Percentiles rank a stretch among this genome's conserved stretches.
These are phyloP conservation scores for Anhinga rufa DNA, from an alignment of 2,113 vertebrate genomes.

Conservation along the genomic window DNA sequence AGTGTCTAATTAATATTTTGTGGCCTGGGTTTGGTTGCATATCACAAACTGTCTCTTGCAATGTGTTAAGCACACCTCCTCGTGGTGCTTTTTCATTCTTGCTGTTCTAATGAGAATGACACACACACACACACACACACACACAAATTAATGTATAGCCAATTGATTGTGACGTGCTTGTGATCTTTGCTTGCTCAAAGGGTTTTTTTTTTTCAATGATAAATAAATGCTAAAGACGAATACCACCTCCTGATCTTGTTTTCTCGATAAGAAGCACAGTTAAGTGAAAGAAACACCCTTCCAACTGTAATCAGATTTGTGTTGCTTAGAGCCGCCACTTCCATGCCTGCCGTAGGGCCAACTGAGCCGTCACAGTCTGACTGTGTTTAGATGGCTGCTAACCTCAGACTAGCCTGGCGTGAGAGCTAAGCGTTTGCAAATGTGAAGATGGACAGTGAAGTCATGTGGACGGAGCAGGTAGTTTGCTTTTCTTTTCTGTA, in stretches of 20 bases:
- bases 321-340: neutral
- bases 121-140: neutral
- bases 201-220: slow-evolving; percentile 68
- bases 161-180: slow-evolving; percentile 91
- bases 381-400: slow-evolving; percentile 38
- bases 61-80: slow-evolving; percentile 70
- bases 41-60: slow-evolving; percentile 75
- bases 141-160: slow-evolving; percentile 78
- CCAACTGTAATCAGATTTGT: neutral
- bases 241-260: slow-evolving; percentile 72
- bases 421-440: slow-evolving; percentile 33
- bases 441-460: slow-evolving; percentile 50
- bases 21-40: slow-evolving; percentile 83
- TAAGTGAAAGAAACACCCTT: neutral
- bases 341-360: neutral
- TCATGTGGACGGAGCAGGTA: slow-evolving; percentile 28
- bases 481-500: neutral
- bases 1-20: slow-evolving; percentile 82
- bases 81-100: slow-evolving; percentile 80
- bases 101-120: slow-evolving; percentile 75
- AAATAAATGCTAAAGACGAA: slow-evolving; percentile 93
- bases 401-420: slow-evolving; percentile 32
- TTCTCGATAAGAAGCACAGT: slow-evolving; percentile 66
- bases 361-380: neutral
- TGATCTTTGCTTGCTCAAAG: slow-evolving; percentile 93